These are phyloP conservation scores for Aphodius sticticus DNA, from an alignment of 2,888 invertebrate species.

Conservation along the genomic window DNA sequence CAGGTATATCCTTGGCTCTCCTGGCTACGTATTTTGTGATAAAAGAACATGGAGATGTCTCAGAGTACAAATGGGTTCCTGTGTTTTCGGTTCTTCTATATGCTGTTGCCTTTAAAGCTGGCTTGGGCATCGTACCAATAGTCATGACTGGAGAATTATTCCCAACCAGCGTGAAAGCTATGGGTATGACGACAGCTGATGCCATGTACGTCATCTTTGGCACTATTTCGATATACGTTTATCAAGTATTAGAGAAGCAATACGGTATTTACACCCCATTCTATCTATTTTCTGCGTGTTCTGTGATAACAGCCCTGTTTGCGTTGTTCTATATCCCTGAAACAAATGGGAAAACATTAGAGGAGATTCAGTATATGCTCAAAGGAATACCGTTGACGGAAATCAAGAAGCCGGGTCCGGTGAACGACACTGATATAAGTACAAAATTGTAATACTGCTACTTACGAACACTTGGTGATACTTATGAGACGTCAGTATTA, in stretches of 20 bases:
- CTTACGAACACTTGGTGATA: not conserved
- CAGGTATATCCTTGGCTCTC: slow-evolving; percentile 51
- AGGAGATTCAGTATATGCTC: slow-evolving; percentile 57
- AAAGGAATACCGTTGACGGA: slow-evolving; percentile 45
- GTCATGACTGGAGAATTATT: slow-evolving; percentile 58
- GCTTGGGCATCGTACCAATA: slow-evolving; percentile 57
- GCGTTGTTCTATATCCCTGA: slow-evolving; percentile 55
- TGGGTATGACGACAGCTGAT: slow-evolving; percentile 57
- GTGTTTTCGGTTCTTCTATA: slow-evolving; percentile 53
- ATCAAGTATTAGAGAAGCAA: slow-evolving; percentile 46
- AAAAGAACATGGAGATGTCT: slow-evolving; percentile 48
- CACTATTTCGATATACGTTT: slow-evolving; percentile 52
- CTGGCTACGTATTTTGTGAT: slow-evolving; percentile 55
- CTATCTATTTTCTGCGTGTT: slow-evolving; percentile 53
- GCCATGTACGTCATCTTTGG: slow-evolving; percentile 54
- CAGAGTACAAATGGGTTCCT: slow-evolving; percentile 54
- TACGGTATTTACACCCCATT: slow-evolving; percentile 55
- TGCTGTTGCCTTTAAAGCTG: slow-evolving; percentile 54
- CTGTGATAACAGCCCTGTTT: slow-evolving; percentile 53
- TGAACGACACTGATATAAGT: slow-evolving; percentile 10
- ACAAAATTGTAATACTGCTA: slow-evolving; percentile 13
- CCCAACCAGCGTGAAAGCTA: slow-evolving; percentile 57
- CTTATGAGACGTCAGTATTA: not conserved
- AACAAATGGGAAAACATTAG: slow-evolving; percentile 55
- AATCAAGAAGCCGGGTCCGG: slow-evolving; percentile 9